Evolutionary conservation across 1,140 invertebrate genomes (phyloP).

Genomic region (Drosophila azteca): DNA sequence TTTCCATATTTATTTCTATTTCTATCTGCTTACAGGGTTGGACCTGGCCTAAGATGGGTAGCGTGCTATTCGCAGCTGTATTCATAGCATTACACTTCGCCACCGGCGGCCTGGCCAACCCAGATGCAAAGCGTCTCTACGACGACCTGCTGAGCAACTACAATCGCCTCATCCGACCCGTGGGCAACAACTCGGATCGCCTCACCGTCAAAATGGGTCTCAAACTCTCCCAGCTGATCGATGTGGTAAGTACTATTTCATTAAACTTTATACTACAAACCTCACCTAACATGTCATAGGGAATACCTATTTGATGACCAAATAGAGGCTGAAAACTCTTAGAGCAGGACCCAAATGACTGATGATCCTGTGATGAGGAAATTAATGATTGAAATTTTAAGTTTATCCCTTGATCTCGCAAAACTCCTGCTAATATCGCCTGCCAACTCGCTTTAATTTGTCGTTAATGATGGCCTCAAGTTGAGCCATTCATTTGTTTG

Average conservation of each 20-base stretch:
- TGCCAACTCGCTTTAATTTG: conserved; percentile 33
- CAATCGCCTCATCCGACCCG: conserved; percentile 98
- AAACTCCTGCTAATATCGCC: conserved; percentile 18
- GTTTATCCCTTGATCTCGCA: conserved; percentile 7
- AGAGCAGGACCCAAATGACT: too few species aligned
- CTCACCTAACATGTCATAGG: background rate
- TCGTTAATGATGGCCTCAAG: conserved; percentile 46
- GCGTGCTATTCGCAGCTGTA: conserved; percentile 89
- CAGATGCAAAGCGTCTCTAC: conserved; percentile 96
- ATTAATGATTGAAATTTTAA: conserved; percentile 5
- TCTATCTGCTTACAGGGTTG: conserved; percentile 86
- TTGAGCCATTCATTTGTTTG: conserved; percentile 53
- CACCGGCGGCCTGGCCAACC: conserved; percentile 89
- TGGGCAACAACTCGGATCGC: conserved; percentile 97
- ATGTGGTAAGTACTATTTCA: conserved; percentile 93
- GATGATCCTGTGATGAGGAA: too few species aligned
- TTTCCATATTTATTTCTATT: conserved; percentile 46
- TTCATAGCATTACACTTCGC: conserved; percentile 88
- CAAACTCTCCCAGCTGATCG: conserved; percentile 97
- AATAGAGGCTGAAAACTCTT: too few species aligned
- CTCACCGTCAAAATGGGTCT: conserved; percentile 98
- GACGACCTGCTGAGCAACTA: conserved; percentile 98
- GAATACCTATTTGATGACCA: too few species aligned
- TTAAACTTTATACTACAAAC: background rate
- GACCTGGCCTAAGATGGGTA: conserved; percentile 92